Conservation (phyloP, 2,797 vertebrate species). For the Spheniscus humboldti region DNA sequence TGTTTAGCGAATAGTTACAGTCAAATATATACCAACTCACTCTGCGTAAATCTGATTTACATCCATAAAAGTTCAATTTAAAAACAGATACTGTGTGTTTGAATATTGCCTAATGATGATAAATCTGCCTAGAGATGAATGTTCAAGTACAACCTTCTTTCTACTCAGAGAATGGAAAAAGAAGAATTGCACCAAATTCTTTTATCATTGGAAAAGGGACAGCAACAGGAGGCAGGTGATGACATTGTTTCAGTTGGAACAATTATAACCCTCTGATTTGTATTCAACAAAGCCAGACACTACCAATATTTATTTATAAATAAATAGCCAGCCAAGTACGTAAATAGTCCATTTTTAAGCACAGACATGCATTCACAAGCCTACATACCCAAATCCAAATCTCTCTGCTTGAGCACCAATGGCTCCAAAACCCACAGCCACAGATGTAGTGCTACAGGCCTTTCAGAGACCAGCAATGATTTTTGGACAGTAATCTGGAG, state of each 20-base stretch:
- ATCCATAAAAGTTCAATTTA: neutral
- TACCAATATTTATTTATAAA: constrained; percentile 54
- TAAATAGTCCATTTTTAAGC: too few species aligned
- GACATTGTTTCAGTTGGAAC: constrained; percentile 35
- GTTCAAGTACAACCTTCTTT: neutral
- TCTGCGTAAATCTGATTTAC: constrained; percentile 7
- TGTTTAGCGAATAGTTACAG: neutral
- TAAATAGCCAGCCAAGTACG: constrained; percentile 50
- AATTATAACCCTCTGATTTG: constrained; percentile 32
- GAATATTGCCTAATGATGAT: constrained; percentile 15
- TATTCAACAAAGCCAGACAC: constrained; percentile 48
- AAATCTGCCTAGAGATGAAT: constrained; percentile 16
- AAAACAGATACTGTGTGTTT: neutral
- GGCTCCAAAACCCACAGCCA: constrained; percentile 14
- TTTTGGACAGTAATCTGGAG: constrained; percentile 53
- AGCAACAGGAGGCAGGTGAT: constrained; percentile 12
- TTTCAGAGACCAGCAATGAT: constrained; percentile 21
- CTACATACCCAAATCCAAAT: constrained; percentile 36
- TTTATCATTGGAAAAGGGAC: constrained; percentile 30
- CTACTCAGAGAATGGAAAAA: neutral
- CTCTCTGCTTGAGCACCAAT: neutral
- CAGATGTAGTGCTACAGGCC: constrained; percentile 37
- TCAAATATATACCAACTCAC: neutral
- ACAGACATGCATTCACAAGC: constrained; percentile 5
- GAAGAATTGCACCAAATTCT: constrained; percentile 37